A percentile compares a stretch with the other conserved stretches of the same genome.
Conservation (phyloP, 2,797 vertebrate genomes). For the Potorous gilbertii region DNA sequence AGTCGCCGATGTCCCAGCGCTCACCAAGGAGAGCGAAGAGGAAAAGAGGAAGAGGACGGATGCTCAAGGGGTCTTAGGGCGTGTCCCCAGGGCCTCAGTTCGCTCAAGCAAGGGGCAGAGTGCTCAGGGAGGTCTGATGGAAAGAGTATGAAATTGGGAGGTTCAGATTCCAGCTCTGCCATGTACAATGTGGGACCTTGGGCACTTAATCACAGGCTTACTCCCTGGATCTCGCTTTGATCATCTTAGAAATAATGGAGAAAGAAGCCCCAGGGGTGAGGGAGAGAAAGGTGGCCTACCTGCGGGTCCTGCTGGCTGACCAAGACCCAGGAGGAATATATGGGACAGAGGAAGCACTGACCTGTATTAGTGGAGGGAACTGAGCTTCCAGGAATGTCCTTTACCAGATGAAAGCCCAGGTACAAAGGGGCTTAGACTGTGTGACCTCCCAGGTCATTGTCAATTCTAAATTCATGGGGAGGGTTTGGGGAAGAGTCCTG, state of each 20-base stretch:
- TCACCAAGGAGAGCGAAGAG: background rate
- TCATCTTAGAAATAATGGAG: background rate
- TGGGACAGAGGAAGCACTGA: background rate
- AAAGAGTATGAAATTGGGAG: background rate
- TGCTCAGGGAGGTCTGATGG: too few species aligned
- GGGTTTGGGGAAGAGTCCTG: background rate
- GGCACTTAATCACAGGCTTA: rapidly evolving
- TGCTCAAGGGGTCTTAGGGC: background rate
- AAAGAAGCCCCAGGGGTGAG: background rate
- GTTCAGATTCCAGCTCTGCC: background rate
- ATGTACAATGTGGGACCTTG: background rate
- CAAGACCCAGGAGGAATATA: background rate
- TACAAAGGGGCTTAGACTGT: background rate
- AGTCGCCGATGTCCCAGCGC: background rate
- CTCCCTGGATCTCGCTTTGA: background rate
- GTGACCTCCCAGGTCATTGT: background rate
- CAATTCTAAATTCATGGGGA: background rate
- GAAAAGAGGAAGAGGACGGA: background rate
- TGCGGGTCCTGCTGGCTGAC: background rate
- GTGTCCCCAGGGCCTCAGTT: too few species aligned
- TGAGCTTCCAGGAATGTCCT: background rate
- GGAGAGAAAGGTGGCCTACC: background rate
- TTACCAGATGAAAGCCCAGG: background rate
- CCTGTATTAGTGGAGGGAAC: background rate
- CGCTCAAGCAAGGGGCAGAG: too few species aligned